Conservation (phyloP, 2,113 vertebrate species). For the Phalacrocorax aristotelis region DNA sequence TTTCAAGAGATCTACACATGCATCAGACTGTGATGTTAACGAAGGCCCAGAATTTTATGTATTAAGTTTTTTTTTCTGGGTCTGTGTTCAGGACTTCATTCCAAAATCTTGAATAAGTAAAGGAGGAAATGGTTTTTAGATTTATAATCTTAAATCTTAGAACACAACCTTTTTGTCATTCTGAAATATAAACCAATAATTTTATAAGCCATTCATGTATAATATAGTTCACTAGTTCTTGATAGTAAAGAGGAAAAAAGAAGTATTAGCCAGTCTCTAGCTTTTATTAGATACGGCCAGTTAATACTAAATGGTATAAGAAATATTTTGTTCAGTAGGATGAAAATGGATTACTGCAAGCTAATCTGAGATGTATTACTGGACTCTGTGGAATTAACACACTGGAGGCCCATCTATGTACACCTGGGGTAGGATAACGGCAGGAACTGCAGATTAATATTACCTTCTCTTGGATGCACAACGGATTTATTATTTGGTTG, state of each 20-base stretch:
- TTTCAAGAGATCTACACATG: background rate
- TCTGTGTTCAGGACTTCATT: background rate
- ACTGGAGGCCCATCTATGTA: background rate
- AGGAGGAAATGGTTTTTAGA: background rate
- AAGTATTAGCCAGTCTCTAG: background rate
- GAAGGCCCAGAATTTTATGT: background rate
- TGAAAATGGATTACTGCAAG: slow-evolving; percentile 24
- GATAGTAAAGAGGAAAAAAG: background rate
- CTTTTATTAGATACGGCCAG: background rate
- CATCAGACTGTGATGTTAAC: background rate
- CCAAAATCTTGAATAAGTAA: background rate
- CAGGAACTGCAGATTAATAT: background rate
- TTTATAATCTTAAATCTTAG: background rate
- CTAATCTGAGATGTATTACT: background rate
- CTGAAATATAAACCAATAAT: background rate
- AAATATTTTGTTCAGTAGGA: background rate
- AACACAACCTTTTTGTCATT: background rate
- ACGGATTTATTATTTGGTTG: background rate
- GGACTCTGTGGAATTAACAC: background rate
- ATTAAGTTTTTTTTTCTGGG: background rate
- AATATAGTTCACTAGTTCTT: slow-evolving; percentile 22
- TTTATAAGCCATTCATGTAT: slow-evolving; percentile 50
- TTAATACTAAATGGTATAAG: background rate
- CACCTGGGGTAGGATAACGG: background rate
- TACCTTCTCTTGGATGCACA: background rate